Percentiles rank a stretch among this genome's conserved stretches.
These are phyloP conservation scores for Martes flavigula DNA, from an alignment of 2,797 vertebrate species.

Conservation along the genomic window DNA sequence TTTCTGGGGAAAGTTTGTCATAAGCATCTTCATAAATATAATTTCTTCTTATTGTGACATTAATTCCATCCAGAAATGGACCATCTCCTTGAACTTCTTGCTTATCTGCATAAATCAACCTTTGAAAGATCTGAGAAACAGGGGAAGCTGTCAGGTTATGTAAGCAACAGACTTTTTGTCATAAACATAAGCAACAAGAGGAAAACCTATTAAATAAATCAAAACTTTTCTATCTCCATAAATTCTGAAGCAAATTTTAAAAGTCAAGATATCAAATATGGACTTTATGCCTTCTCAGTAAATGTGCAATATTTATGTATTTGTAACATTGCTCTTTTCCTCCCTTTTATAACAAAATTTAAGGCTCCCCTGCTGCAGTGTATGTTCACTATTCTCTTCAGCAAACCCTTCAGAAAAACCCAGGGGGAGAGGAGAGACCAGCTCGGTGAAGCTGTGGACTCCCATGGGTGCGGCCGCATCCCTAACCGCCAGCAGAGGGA, in stretches of 20 bases:
- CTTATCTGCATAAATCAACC: conserved; percentile 97
- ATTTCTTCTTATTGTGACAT: conserved; percentile 97
- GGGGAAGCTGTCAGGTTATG: neutral
- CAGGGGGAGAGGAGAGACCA: neutral
- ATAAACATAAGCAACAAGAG: neutral
- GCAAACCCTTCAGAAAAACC: neutral
- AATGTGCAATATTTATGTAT: neutral
- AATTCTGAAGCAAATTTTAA: neutral
- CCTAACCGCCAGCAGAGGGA: conserved; percentile 35
- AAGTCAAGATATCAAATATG: neutral
- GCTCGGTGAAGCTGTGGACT: neutral
- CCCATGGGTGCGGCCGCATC: fast-evolving
- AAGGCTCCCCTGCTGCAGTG: neutral
- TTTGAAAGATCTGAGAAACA: conserved; percentile 95
- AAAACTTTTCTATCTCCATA: neutral
- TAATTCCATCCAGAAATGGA: conserved; percentile 96
- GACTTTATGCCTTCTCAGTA: neutral
- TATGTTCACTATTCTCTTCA: neutral
- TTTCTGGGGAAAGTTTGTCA: conserved; percentile 99
- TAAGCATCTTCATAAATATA: conserved; percentile 99
- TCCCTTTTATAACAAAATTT: neutral
- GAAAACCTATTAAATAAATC: neutral
- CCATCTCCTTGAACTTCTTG: conserved; percentile 97
- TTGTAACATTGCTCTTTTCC: neutral
- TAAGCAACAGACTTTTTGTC: neutral